Conservation (phyloP, 2,888 invertebrate species). For the Lamproptera curius region DNA sequence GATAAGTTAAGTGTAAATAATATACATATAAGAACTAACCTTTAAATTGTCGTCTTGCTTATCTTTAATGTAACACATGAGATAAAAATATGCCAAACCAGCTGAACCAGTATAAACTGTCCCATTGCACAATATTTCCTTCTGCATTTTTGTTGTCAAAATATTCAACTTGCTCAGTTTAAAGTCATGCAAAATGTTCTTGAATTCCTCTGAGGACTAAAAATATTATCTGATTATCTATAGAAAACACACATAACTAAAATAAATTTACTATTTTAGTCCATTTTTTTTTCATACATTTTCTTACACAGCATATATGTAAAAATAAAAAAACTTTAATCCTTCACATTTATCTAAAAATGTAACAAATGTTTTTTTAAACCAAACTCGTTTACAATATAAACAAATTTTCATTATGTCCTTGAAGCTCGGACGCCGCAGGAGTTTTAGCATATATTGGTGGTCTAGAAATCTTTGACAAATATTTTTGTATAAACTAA, state of each 20-base stretch:
- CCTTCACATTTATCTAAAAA: no score
- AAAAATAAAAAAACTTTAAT: no score
- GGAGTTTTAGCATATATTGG: not conserved
- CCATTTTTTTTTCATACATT: no score
- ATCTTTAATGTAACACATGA: slow-evolving; percentile 57
- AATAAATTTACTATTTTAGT: no score
- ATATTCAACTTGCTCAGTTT: slow-evolving; percentile 56
- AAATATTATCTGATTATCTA: no score
- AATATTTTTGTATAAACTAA: not conserved
- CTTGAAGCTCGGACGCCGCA: no score
- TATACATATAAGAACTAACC: slow-evolving; percentile 36
- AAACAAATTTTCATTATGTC: no score
- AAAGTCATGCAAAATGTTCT: slow-evolving; percentile 53
- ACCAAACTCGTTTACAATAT: no score
- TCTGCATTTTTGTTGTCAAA: slow-evolving; percentile 57
- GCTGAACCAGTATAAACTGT: slow-evolving; percentile 87
- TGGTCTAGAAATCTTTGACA: not conserved
- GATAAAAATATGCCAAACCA: slow-evolving; percentile 83
- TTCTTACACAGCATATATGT: not conserved
- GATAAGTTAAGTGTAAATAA: no score
- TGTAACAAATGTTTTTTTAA: no score
- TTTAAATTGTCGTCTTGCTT: slow-evolving; percentile 40
- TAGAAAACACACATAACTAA: no score
- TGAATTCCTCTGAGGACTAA: slow-evolving; percentile 70
- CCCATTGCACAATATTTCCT: slow-evolving; percentile 74